Evolutionary conservation across 2,797 vertebrate species (phyloP).

Genomic region (Coilia nasus): DNA sequence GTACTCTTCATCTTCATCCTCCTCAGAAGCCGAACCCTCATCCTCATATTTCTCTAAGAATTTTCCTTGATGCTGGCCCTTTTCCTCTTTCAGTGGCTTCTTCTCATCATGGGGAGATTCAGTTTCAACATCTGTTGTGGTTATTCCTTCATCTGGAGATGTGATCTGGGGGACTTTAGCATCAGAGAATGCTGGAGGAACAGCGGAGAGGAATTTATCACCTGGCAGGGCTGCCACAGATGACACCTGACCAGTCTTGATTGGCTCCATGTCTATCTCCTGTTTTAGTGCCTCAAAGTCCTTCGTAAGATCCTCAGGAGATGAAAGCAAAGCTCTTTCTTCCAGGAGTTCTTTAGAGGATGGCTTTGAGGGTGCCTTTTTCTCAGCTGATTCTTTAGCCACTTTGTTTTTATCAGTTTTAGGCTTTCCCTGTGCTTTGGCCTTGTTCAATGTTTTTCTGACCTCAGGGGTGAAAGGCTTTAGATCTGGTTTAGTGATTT

Average conservation of each 20-base stretch:
- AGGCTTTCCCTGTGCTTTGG: slow-evolving; percentile 86
- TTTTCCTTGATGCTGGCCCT: slow-evolving; percentile 57
- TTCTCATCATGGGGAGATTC: slow-evolving; percentile 67
- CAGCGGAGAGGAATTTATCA: slow-evolving; percentile 55
- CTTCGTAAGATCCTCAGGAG: slow-evolving; percentile 95
- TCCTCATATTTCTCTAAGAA: slow-evolving; percentile 58
- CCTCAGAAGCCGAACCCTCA: slow-evolving; percentile 58
- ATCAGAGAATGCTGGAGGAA: slow-evolving; percentile 57
- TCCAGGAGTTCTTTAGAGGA: slow-evolving; percentile 66
- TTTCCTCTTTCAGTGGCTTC: slow-evolving; percentile 49
- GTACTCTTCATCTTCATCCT: slow-evolving; percentile 61
- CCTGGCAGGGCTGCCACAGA: slow-evolving; percentile 33
- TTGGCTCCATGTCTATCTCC: slow-evolving; percentile 68
- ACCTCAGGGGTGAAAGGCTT: slow-evolving; percentile 97
- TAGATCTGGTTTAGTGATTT: slow-evolving; percentile 90
- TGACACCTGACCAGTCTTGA: slow-evolving; percentile 38
- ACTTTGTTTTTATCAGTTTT: slow-evolving; percentile 86
- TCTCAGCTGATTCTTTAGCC: slow-evolving; percentile 80
- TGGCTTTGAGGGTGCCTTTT: slow-evolving; percentile 71
- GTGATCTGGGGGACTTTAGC: slow-evolving; percentile 58
- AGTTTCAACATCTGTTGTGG: slow-evolving; percentile 56
- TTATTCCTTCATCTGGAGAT: slow-evolving; percentile 69
- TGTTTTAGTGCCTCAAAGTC: slow-evolving; percentile 92
- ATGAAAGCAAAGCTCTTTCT: slow-evolving; percentile 84
- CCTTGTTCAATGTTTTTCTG: slow-evolving; percentile 93